Conservation (phyloP, 30 jellyfish, hydroid and myxozoan genomes). For the Phacellophora camtschatica region DNA sequence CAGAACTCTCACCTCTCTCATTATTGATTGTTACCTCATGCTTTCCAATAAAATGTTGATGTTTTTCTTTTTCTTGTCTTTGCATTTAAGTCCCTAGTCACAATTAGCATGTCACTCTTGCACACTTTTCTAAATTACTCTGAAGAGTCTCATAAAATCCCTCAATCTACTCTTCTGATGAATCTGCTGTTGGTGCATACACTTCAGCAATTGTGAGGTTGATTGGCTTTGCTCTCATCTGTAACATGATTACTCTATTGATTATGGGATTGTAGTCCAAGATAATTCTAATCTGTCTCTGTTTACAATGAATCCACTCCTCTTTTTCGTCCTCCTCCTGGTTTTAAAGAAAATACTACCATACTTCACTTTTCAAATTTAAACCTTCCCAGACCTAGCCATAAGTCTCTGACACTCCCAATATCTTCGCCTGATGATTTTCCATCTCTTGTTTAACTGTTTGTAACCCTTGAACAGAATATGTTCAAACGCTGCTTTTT, state of each 20-base stretch:
- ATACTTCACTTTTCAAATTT: too few species aligned
- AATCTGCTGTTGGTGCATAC: constrained; percentile 22
- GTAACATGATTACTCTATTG: not conserved
- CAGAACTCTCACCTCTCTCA: constrained; percentile 17
- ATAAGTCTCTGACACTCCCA: not conserved
- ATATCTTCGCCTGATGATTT: not conserved
- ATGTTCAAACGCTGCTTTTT: not conserved
- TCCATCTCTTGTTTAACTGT: not conserved
- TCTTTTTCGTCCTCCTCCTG: not conserved
- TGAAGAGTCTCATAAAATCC: not conserved
- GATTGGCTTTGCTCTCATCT: not conserved
- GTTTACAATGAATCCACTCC: not conserved
- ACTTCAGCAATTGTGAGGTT: not conserved
- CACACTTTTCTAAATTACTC: not conserved
- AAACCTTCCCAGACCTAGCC: not conserved
- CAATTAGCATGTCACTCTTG: not conserved
- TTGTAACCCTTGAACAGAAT: not conserved
- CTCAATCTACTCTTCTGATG: not conserved
- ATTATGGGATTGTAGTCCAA: not conserved
- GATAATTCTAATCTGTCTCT: not conserved
- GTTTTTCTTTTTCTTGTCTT: not conserved
- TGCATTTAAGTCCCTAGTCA: constrained; percentile 2
- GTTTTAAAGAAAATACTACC: too few species aligned
- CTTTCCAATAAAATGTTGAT: not conserved
- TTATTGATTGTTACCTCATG: not conserved